Evolutionary conservation across 2,113 vertebrate species (phyloP).

Genomic region (Illadopsis cleaveri): DNA sequence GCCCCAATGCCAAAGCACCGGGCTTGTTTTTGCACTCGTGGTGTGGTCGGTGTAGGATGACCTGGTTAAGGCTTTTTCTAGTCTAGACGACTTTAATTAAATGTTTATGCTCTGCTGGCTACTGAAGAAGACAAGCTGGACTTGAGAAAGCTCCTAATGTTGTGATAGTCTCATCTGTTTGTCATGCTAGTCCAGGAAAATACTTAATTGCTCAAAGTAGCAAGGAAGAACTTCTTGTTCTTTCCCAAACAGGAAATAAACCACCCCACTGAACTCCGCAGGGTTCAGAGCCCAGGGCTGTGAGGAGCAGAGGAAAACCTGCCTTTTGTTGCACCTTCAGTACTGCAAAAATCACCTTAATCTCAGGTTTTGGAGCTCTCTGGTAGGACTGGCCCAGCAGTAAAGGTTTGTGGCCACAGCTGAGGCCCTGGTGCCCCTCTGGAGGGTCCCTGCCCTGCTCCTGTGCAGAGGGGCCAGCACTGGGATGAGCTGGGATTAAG

Average conservation of each 20-base stretch:
- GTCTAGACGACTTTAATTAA: conserved; percentile 21
- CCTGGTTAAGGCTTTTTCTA: background rate
- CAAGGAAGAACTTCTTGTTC: conserved; percentile 58
- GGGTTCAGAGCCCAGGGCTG: background rate
- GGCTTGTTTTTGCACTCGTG: background rate
- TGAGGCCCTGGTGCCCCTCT: accelerated
- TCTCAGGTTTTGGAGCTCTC: background rate
- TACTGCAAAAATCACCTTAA: background rate
- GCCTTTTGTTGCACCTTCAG: background rate
- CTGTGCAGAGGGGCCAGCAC: background rate
- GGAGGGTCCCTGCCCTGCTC: accelerated
- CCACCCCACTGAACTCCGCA: background rate
- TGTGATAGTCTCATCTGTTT: conserved; percentile 15
- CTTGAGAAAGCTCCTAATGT: background rate
- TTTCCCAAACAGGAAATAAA: conserved; percentile 51
- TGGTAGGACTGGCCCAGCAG: background rate
- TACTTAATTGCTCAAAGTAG: conserved; percentile 17
- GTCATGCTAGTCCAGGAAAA: conserved; percentile 12
- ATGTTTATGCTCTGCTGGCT: conserved; percentile 20
- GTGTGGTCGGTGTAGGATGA: background rate
- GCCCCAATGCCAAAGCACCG: background rate
- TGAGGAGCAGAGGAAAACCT: background rate
- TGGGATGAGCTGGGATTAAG: background rate
- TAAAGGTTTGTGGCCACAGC: accelerated
- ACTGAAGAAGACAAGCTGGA: background rate